Base-by-base conservation (phyloP, 2,113 vertebrate species). In the Rhinoderma darwinii region DNA sequence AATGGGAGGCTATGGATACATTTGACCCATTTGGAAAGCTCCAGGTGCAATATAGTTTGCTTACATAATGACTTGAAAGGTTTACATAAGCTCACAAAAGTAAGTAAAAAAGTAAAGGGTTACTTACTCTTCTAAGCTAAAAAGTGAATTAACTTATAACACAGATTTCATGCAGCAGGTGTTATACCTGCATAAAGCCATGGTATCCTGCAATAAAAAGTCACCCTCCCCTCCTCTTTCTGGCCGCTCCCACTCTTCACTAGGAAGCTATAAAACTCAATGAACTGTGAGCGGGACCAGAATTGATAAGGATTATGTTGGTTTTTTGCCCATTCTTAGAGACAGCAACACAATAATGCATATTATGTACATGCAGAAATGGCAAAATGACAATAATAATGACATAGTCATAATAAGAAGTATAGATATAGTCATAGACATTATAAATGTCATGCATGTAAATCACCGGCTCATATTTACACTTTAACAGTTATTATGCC, bases 151-250 rank as follows among this genome's bases (percentile, higher is more conserved):
- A 25, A 80, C 77, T 18, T 61, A 41, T 39, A 32, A 43, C 44
- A 77, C 27, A 80, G 51, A 12, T 41, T n/a, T 35, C 51, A 72
- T 68, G 41, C 44, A 81, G 77, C 77, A 86, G 85, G 78, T 86
- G 77, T 50, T 86, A 61, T 63, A 86, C 77, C 77, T 81, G 76
- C 47, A 32, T 56, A 25, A 18, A 11, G 41, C 32, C n/a, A 44
- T 80, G 54, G 56, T 86, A 73, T 86, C 84, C 84, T 81, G 84
- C 50, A 86, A 86, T 86, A 86, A 86, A 86, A 50, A 12, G 37
- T 20, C 39, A 18, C 18, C 35, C 66, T 66, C 44, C 66, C n/a
- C 44, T 32, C 11, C 47, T 17, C 32, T 12, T 30, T 10, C 77
- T 81, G 68, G 25, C 77, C 66, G 27, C 85, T 86, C 74, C 84